These are phyloP conservation scores for Ciconia maguari DNA, from an alignment of 2,113 vertebrate species.

Conservation along the genomic window DNA sequence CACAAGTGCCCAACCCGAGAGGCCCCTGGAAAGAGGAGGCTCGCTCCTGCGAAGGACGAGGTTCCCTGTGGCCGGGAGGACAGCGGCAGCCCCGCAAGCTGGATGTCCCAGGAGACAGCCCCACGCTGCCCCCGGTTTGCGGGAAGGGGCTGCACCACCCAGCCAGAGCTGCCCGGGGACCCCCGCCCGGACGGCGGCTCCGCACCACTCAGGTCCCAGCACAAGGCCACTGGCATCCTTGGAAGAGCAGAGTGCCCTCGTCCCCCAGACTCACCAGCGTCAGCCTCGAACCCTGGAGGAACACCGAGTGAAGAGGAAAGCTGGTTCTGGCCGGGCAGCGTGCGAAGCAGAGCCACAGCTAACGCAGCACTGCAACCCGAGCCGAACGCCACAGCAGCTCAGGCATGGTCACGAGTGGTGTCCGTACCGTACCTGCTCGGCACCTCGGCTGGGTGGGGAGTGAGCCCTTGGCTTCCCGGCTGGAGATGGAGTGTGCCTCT, in stretches of 20 bases:
- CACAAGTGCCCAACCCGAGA: fast-evolving
- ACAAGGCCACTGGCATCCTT: background rate
- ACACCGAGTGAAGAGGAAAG: background rate
- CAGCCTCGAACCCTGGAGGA: background rate
- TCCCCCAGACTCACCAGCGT: too few species aligned
- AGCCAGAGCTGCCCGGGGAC: fast-evolving
- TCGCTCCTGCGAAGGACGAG: background rate
- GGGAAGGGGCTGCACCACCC: background rate
- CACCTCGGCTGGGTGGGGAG: background rate
- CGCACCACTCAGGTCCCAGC: too few species aligned
- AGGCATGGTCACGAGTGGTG: fast-evolving
- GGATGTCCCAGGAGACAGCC: background rate
- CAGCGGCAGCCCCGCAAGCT: background rate
- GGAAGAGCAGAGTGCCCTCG: background rate
- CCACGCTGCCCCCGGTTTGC: fast-evolving
- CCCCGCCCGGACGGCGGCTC: background rate
- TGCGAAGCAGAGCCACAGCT: fast-evolving
- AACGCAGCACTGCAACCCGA: fast-evolving
- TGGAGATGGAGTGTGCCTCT: fast-evolving
- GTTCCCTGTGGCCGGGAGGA: background rate
- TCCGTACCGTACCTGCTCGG: fast-evolving
- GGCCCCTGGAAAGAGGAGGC: too few species aligned
- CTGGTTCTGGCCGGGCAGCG: background rate
- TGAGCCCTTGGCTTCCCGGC: background rate
- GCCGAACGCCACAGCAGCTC: background rate